Base-by-base conservation (phyloP, 1,140 invertebrate species). In the Eubasilissa regina region DNA sequence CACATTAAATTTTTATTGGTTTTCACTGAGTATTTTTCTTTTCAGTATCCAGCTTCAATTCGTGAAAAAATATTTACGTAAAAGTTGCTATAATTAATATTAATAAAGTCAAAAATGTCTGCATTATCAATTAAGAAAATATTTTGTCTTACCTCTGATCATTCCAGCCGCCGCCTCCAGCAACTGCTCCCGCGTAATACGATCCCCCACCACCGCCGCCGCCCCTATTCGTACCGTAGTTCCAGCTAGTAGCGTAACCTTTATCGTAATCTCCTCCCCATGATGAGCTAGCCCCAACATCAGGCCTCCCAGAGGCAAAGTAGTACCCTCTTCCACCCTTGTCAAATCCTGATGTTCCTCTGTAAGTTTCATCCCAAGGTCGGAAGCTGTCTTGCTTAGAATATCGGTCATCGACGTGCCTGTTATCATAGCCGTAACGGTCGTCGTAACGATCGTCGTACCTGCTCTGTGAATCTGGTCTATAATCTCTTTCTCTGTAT, bases 271-370 rank as follows among this genome's bases (percentile, higher is more conserved):
- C 79, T 53, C 79, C 81, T 45, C 84, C 85, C 85, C 86, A 89
- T 7, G 80, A 77, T 0, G 79, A 77, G 4, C 82, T 75, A 0
- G 83, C 78, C 0, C 85, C 84, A 1, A 84, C 81, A 11, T 90
- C 90, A 17, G 89, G 89, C 48, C 88, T 84, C 0, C 89, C 88
- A 1, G 87, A 86, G 0, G 88, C 88, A 62, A 89, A 89, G 80
- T 90, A 91, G 83, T 91, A 92, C 8, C 91, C 90, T 75, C 90
- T 84, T 3, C 90, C 89, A 58, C 89, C 86, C 4, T 87, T 87
- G 48, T 90, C 89, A 84, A 86, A 90, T 0, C 89, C 89, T 0
- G 88, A 86, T 62, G 87, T 87, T 6, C 90, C 89, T 9, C 87
- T 86, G 58, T 87, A 89, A 8, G 88, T 90, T 82, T 90, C 89